phyloP scores from a whole-genome alignment of 2,888 invertebrate species.

The Coelinius sp. region DNA sequence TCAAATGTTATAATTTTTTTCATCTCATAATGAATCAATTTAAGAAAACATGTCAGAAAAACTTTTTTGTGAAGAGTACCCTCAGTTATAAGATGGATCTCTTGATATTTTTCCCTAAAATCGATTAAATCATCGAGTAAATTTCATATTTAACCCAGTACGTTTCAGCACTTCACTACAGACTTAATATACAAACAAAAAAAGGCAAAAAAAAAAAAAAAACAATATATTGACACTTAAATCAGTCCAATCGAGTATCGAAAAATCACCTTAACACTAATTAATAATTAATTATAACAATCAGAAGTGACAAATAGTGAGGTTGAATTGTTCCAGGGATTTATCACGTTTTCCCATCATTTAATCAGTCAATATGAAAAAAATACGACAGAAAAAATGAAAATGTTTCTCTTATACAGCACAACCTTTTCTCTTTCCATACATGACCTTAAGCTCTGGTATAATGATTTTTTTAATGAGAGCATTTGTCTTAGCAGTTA shows the following conservation, averaged over 20 bases:
- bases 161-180: neutral
- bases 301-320: neutral
- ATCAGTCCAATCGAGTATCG: conserved; percentile 12
- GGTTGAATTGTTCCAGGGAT: neutral
- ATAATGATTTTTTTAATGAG: conserved; percentile 85
- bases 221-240: neutral
- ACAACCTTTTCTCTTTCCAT: conserved; percentile 85
- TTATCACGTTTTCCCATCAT: conserved; percentile 24
- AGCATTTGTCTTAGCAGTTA: conserved; percentile 83
- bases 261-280: conserved; percentile 12
- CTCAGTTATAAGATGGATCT: neutral
- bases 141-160: too few species aligned
- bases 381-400: neutral
- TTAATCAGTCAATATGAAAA: neutral
- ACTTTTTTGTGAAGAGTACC: too few species aligned
- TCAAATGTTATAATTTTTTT: too few species aligned
- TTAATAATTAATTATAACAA: conserved; percentile 18
- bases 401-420: conserved; percentile 77
- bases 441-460: conserved; percentile 88
- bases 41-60: too few species aligned
- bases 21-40: too few species aligned
- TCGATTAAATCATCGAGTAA: too few species aligned
- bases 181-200: neutral
- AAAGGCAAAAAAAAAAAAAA: neutral
- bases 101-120: neutral